Evolutionary conservation across 2,797 vertebrate genomes (phyloP), one percentile per base, ranked within the genome.

Genomic region (Telmatherina bonti): DNA sequence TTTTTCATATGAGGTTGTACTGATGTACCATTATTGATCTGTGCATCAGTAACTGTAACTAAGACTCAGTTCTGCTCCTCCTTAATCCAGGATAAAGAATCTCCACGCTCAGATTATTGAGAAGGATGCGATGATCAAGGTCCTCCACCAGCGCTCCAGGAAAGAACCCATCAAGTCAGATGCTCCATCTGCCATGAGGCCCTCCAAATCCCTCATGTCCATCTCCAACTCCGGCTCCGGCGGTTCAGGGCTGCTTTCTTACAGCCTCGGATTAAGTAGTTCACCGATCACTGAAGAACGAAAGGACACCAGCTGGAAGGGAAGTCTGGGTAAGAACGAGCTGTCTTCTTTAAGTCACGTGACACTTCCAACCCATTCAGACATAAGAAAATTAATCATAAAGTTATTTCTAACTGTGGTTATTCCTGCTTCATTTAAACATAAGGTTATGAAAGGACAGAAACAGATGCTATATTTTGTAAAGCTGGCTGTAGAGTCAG

Each of bases 121-220:
- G 89, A 99, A 99, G 83, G 98, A 99, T 0, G 98, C 98, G 79
- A 99, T 99, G 97, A 99, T 99, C 85, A 99, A 99, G 85, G 98
- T 99, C 8, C 95, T 99, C 36, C 98, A 99, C 87, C 97, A 99
- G 88, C 97, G 98, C 16, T 99, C 97, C 8, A 93, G 96, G 43
- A 99, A 99, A 82, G 98, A 99, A 35, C 95, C 96, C 0, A 92
- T 92, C 84, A 99, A 97, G 90, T 92, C 94, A 0, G 98, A 99
- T 4, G 93, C 94, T 16, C 94, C 96, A 0, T 95, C 97, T 22
- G 93, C 95, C 43, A 98, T 99, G 97, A 93, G 98, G n/a, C 97
- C 98, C 0, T 97, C 97, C 36, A 99, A 99, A 89, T 99, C 97
- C 9, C 93, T 99, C 60, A 99, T 98, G 96, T 99, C 98, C 45